These are phyloP conservation scores for Harpagoxenus sublaevis DNA, from an alignment of 2,888 invertebrate genomes.

Conservation along the genomic window DNA sequence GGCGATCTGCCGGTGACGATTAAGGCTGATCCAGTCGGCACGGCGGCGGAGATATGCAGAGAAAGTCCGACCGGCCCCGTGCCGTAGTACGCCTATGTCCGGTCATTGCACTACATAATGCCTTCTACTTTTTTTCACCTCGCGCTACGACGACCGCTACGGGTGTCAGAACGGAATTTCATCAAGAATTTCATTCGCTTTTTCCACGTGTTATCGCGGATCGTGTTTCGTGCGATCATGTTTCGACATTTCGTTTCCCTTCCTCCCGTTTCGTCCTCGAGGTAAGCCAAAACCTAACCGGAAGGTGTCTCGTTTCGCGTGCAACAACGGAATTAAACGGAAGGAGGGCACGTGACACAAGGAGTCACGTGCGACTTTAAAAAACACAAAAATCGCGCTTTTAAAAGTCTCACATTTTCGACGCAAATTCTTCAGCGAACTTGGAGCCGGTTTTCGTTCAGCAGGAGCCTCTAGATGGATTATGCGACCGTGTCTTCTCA, in stretches of 20 bases:
- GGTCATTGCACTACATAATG: conserved; percentile 76
- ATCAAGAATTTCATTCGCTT: background rate
- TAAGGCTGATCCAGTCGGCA: conserved; percentile 77
- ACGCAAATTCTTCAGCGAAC: background rate
- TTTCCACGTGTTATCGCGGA: background rate
- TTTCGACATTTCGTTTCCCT: background rate
- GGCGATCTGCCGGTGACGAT: conserved; percentile 70
- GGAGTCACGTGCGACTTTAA: background rate
- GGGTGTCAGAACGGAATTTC: conserved; percentile 44
- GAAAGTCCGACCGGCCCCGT: conserved; percentile 76
- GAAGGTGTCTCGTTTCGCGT: background rate
- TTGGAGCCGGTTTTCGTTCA: background rate
- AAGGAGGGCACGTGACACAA: background rate
- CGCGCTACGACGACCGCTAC: conserved; percentile 22
- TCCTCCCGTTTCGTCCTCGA: too few species aligned
- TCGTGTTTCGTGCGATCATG: background rate
- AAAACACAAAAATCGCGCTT: background rate
- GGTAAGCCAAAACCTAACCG: background rate
- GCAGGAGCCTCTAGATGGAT: background rate
- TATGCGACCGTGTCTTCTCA: background rate
- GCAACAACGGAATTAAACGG: background rate
- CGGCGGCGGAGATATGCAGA: conserved; percentile 74
- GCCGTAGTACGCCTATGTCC: conserved; percentile 73
- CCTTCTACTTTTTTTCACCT: conserved; percentile 62
- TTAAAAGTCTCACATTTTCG: background rate